These are phyloP conservation scores for Beroe forskalii DNA, from an alignment of 37 sponge, comb jelly and placozoan species.

Conservation along the genomic window DNA sequence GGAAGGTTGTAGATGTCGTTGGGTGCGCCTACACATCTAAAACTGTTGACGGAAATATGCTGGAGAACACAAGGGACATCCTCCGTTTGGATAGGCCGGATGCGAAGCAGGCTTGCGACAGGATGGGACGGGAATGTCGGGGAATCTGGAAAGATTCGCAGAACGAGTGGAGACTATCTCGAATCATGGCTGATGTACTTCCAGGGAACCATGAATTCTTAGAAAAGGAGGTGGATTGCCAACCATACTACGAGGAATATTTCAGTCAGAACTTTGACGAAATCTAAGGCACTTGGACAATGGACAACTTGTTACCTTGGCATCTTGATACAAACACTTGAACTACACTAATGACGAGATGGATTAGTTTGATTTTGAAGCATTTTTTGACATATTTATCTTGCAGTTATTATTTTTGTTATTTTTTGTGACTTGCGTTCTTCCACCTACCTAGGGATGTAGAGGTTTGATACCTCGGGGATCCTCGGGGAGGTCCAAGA, in stretches of 20 bases:
- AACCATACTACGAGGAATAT: background rate
- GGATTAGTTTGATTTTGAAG: too few species aligned
- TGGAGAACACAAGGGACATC: background rate
- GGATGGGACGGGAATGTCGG: background rate
- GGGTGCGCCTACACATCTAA: background rate
- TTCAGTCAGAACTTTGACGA: background rate
- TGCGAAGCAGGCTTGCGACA: background rate
- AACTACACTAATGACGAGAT: too few species aligned
- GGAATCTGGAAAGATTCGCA: background rate
- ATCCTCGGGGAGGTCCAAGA: too few species aligned
- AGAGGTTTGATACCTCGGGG: too few species aligned
- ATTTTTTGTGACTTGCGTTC: too few species aligned
- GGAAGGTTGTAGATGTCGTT: background rate
- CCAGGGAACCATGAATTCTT: background rate
- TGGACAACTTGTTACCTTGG: too few species aligned
- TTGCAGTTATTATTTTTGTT: too few species aligned
- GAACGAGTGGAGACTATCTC: background rate
- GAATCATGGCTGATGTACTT: background rate
- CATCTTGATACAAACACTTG: too few species aligned
- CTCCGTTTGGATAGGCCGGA: background rate
- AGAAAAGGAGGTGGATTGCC: background rate
- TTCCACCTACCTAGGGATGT: too few species aligned
- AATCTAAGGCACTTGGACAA: too few species aligned
- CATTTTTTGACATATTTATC: too few species aligned
- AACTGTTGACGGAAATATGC: background rate